These are phyloP conservation scores for Synanthedon vespiformis DNA, from an alignment of 2,888 invertebrate species.

Conservation along the genomic window DNA sequence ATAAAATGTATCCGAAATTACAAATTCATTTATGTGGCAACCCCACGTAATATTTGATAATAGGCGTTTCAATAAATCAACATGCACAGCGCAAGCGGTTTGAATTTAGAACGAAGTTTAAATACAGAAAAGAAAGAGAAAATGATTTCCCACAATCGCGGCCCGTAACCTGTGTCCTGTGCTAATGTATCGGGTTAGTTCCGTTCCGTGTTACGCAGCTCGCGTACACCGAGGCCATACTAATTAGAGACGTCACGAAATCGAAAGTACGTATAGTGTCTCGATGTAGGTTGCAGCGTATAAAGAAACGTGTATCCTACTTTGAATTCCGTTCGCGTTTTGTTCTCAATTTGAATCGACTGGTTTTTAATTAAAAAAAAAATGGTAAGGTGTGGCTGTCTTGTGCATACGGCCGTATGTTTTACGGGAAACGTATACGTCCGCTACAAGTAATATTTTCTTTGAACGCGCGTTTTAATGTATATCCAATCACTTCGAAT, in stretches of 20 bases:
- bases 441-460: background rate
- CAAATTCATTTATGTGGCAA: no score
- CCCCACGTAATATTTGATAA: no score
- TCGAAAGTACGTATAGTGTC: constrained; percentile 46
- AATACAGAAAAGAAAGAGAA: constrained; percentile 63
- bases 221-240: constrained; percentile 60
- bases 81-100: constrained; percentile 22
- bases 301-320: constrained; percentile 35
- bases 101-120: constrained; percentile 36
- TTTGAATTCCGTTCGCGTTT: constrained; percentile 11
- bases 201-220: constrained; percentile 54
- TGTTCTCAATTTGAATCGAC: constrained; percentile 9
- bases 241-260: constrained; percentile 64
- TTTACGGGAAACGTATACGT: background rate
- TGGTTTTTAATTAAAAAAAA: background rate
- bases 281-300: constrained; percentile 39
- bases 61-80: constrained; percentile 1
- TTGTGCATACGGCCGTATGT: no score
- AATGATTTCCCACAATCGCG: constrained; percentile 32
- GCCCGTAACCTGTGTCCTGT: constrained; percentile 8
- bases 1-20: no score
- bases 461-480: no score
- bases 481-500: no score
- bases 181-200: constrained; percentile 27
- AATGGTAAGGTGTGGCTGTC: no score